These are phyloP conservation scores for Arion vulgaris DNA, from an alignment of 1,140 invertebrate genomes.

Conservation along the genomic window DNA sequence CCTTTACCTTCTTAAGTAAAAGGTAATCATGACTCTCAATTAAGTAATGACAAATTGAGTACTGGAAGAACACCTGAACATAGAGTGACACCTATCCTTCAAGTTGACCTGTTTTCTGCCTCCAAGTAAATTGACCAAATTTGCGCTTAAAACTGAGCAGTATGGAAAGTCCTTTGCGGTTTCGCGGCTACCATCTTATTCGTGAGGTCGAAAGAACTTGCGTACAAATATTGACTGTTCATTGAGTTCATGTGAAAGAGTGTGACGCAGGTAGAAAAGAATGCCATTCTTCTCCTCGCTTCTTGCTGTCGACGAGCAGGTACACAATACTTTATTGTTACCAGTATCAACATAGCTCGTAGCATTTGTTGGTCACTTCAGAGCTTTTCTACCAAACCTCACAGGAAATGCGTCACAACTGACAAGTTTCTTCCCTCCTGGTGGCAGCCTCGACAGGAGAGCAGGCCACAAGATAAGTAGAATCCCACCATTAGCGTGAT, in stretches of 20 bases:
- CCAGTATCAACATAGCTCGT: background rate
- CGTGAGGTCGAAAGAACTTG: background rate
- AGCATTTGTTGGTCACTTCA: background rate
- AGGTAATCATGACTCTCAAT: background rate
- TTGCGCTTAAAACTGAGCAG: background rate
- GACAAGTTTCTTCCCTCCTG: background rate
- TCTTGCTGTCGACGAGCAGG: background rate
- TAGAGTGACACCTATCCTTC: background rate
- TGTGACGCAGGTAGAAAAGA: slow-evolving; percentile 4
- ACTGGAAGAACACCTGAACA: background rate
- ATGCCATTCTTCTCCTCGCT: background rate
- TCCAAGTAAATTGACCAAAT: background rate
- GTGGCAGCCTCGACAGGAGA: too few relatives aligned
- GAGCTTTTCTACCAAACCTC: background rate
- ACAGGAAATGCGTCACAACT: background rate
- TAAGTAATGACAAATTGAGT: background rate
- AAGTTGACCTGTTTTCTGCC: background rate
- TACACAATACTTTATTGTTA: background rate
- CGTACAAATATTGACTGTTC: slow-evolving; percentile 22
- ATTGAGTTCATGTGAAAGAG: background rate
- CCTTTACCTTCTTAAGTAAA: background rate
- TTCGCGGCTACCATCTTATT: slow-evolving; percentile 6
- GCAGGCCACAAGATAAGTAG: too few relatives aligned
- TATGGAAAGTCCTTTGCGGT: background rate
- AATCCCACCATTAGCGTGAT: too few relatives aligned